Evolutionary conservation across 2,797 vertebrate genomes (phyloP).

Genomic region (Alcedo atthis): DNA sequence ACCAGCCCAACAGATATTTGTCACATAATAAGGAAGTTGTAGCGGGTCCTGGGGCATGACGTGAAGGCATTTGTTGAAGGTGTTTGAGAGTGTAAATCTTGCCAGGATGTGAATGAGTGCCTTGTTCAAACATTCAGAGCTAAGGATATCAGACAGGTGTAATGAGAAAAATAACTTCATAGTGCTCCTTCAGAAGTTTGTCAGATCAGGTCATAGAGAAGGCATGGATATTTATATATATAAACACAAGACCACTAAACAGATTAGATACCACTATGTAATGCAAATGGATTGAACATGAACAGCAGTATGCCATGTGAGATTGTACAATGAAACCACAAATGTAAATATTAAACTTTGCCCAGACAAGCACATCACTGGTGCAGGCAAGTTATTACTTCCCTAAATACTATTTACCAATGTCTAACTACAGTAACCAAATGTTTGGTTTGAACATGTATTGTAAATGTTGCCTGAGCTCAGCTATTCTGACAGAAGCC

Average conservation of each 20-base stretch:
- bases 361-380: slow-evolving; percentile 16
- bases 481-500: slow-evolving; percentile 37
- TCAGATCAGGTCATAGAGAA: not conserved
- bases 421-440: slow-evolving; percentile 48
- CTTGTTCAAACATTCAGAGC: not conserved
- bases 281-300: not conserved
- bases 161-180: slow-evolving; percentile 5
- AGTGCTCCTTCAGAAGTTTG: not conserved
- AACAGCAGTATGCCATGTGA: not conserved
- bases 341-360: slow-evolving; percentile 55
- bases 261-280: not conserved
- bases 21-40: not conserved
- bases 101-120: not conserved
- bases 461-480: slow-evolving; percentile 41
- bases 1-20: not conserved
- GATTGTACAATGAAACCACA: slow-evolving; percentile 30
- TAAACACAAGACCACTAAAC: not conserved
- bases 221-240: not conserved
- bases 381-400: slow-evolving; percentile 45
- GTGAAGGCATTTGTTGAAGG: not conserved
- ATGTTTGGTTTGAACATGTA: slow-evolving; percentile 43
- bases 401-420: slow-evolving; percentile 24
- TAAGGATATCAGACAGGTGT: not conserved
- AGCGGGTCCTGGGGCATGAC: not conserved
- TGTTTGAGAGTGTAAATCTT: not conserved